Percentiles rank a stretch among this genome's conserved stretches.
These are phyloP conservation scores for Pseudococcus longispinus DNA, from an alignment of 2,888 invertebrate species.

Conservation along the genomic window DNA sequence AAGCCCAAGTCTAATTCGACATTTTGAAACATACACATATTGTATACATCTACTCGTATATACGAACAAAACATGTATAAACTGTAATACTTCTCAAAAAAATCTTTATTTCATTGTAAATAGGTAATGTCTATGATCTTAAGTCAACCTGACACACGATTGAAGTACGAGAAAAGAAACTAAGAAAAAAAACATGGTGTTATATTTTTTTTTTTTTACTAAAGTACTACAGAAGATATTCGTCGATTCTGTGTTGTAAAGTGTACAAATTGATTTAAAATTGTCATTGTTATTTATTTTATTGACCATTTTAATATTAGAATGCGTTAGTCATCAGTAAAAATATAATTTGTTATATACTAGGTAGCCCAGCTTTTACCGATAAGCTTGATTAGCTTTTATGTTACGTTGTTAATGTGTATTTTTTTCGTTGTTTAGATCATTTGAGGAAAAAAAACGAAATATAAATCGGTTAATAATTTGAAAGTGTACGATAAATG, in stretches of 20 bases:
- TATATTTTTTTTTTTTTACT: conserved; percentile 11
- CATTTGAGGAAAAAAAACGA: conserved; percentile 27
- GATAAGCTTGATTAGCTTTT: conserved; percentile 40
- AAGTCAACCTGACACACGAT: neutral
- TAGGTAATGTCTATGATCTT: conserved; percentile 6
- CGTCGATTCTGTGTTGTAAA: conserved; percentile 3
- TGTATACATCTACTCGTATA: neutral
- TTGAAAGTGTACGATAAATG: conserved; percentile 10
- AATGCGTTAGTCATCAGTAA: conserved; percentile 54
- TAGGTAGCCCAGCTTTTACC: conserved; percentile 44
- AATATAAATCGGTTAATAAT: conserved; percentile 36
- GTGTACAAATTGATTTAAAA: conserved; percentile 20
- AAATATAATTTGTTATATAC: conserved; percentile 40
- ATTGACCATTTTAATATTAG: conserved; percentile 54
- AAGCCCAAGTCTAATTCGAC: neutral
- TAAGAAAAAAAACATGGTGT: conserved; percentile 27
- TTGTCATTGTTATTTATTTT: conserved; percentile 46
- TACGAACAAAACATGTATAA: neutral
- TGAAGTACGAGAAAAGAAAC: neutral
- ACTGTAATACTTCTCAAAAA: neutral
- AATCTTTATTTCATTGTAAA: conserved; percentile 21
- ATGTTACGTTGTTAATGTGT: conserved; percentile 54
- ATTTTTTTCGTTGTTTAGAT: conserved; percentile 50
- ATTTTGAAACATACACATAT: conserved; percentile 9
- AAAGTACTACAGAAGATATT: neutral